Evolutionary conservation across 2,888 invertebrate species (phyloP), one percentile per base, ranked within the genome.

Genomic region (Polydrusus pterygomalis): DNA sequence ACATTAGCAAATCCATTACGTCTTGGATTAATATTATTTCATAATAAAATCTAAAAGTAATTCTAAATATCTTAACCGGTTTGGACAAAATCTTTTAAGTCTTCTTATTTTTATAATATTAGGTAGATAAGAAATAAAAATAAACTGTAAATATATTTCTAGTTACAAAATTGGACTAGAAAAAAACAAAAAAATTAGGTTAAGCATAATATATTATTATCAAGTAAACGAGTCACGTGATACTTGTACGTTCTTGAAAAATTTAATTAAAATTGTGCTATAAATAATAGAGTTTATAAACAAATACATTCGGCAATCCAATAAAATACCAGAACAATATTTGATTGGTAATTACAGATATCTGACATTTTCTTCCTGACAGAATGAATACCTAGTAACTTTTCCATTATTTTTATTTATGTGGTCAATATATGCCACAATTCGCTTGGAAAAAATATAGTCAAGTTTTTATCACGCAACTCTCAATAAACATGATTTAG

Each of bases 151-250:
- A 58, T 2, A 58, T 56, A 69, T 69, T 69, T 69, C 69, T 58
- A 69, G 69, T 25, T 69, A 68, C 13, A 38, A 56, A 56, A n/a
- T 56, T 43, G 43, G 69, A 69, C 69, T 69, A 69, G 69, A 69
- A 69, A 69, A 45, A 58, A 30, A n/a, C 20, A 13, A 34, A 43
- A 56, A 58, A 13, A 10, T 17, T 18, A 11, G 30, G 25, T 3
- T 69, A 45, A 43, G 47, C 47, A 20, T 20, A 5, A 3, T 18
- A n/a, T n/a, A n/a, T n/a, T n/a, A n/a, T 25, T 51, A 18, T 10
- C 51, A 20, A 20, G 10, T 34, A 34, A 34, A 56, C n/a, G n/a
- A 56, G 56, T 11, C 25, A 34, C 34, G 34, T 34, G 34, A 34
- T 34, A 34, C 25, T 25, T 25, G 1, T 25, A 3, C 5, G 1